A percentile compares a stretch with the other conserved stretches of the same genome.
phyloP scores from a whole-genome alignment of 2,888 invertebrate species.

The Nomada fucata region DNA sequence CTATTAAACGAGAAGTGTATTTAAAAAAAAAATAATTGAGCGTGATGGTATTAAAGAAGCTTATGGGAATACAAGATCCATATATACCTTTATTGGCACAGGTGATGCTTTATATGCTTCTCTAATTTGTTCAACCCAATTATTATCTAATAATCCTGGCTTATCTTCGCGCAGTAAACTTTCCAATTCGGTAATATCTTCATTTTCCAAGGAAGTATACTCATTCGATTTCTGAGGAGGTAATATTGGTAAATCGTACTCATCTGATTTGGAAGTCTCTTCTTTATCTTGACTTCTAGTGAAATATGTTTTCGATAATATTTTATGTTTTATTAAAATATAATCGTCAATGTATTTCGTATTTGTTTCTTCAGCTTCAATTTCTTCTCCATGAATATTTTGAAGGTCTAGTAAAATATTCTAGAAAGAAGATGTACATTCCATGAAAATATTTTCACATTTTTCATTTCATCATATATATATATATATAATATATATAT shows the following conservation, averaged over 20 bases:
- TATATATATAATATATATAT: no score
- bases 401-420: constrained; percentile 76
- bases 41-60: neutral
- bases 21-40: neutral
- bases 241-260: constrained; percentile 72
- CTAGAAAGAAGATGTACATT: constrained; percentile 63
- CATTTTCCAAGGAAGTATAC: constrained; percentile 20
- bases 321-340: constrained; percentile 76
- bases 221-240: constrained; percentile 68
- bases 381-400: constrained; percentile 56
- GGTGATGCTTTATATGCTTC: constrained; percentile 76
- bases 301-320: constrained; percentile 77
- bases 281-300: constrained; percentile 66
- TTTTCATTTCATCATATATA: no score
- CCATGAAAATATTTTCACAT: neutral
- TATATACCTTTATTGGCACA: constrained; percentile 72
- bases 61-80: neutral
- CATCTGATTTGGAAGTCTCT: constrained; percentile 68
- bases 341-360: constrained; percentile 75
- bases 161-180: constrained; percentile 73
- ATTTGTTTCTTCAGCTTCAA: constrained; percentile 63
- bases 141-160: constrained; percentile 77
- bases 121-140: constrained; percentile 78
- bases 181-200: constrained; percentile 73
- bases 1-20: constrained; percentile 58